Evolutionary conservation across 2,113 vertebrate genomes (phyloP), one percentile per base, ranked within the genome.

Genomic region (Ptychochromis oligacanthus): DNA sequence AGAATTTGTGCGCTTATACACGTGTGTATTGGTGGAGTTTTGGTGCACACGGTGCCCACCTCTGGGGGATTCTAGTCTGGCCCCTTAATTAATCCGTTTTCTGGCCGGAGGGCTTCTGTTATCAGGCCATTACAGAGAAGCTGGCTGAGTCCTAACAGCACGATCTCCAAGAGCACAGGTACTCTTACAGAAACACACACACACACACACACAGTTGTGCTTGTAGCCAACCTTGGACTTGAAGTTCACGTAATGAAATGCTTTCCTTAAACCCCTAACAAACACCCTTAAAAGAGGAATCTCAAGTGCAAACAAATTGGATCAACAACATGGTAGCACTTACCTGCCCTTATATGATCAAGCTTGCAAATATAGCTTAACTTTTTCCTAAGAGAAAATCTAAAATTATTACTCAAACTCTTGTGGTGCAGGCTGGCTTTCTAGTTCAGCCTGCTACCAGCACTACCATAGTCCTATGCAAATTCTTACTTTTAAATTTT

Each of bases 41-140:
- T 18, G 75, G 74, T 75, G 61, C 64, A 85, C 46, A 83, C 64
- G 67, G 67, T 55, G 10, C 24, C 34, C 54, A 36, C 34, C 57
- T 85, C 22, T 40, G 56, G 83, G 82, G 77, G 80, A 38, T 82
- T 80, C 62, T n/a, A 22, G 75, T 89, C 75, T 86, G 85, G 81
- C 54, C 75, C 34, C 77, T 85, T 92, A 88, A 93, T 92, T 87
- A 92, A 90, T 90, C 85, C 0, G 8, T 80, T 86, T 83, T 87
- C 77, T 89, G 72, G 72, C 77, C 17, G 2, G 60, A 80, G 90
- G 81, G 75, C 76, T 78, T 86, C 9, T 67, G 81, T 90, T 86
- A 83, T 83, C 72, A n/a, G 79, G 79, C 43, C 83, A 83, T 82
- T 89, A 81, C 85, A 84, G 75, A 58, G 46, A 54, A 20, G 61